phyloP scores from a whole-genome alignment of 30 jellyfish, hydroid and myxozoan genomes.

The Phacellophora camtschatica region DNA sequence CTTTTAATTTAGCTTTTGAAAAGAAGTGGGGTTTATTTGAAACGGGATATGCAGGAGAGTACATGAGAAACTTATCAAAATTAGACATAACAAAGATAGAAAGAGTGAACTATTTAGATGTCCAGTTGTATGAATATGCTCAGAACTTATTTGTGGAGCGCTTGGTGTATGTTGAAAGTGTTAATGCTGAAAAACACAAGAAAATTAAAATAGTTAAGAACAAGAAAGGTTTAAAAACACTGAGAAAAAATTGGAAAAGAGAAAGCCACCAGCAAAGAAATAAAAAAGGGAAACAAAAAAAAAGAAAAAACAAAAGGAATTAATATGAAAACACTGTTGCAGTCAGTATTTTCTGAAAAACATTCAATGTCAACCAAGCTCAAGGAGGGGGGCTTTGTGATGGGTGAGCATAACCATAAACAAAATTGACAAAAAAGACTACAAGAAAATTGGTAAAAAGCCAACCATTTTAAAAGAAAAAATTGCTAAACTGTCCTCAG shows the following conservation, averaged over 20 bases:
- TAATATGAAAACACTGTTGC: neutral
- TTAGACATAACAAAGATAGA: constrained; percentile 15
- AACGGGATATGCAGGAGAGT: constrained; percentile 76
- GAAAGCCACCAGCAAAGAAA: neutral
- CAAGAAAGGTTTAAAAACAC: constrained; percentile 1
- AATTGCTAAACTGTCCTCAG: too few species aligned
- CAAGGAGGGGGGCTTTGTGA: too few species aligned
- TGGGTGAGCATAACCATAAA: too few species aligned
- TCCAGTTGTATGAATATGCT: constrained; percentile 74
- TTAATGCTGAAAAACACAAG: neutral
- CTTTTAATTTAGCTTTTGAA: constrained; percentile 56
- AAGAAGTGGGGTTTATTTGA: constrained; percentile 63
- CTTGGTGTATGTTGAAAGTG: neutral
- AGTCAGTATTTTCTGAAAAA: too few species aligned
- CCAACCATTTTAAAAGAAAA: too few species aligned
- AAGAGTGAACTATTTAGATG: constrained; percentile 56
- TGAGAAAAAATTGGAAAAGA: constrained; percentile 42
- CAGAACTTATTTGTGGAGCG: constrained; percentile 48
- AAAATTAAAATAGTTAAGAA: neutral
- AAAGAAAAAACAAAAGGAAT: neutral
- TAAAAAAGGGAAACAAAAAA: neutral
- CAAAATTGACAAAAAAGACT: too few species aligned
- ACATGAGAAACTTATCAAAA: constrained; percentile 21
- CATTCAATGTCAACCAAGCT: too few species aligned
- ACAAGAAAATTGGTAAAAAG: too few species aligned